Evolutionary conservation across 1,140 invertebrate species (phyloP).

Genomic region (Hypsibius dujardini): DNA sequence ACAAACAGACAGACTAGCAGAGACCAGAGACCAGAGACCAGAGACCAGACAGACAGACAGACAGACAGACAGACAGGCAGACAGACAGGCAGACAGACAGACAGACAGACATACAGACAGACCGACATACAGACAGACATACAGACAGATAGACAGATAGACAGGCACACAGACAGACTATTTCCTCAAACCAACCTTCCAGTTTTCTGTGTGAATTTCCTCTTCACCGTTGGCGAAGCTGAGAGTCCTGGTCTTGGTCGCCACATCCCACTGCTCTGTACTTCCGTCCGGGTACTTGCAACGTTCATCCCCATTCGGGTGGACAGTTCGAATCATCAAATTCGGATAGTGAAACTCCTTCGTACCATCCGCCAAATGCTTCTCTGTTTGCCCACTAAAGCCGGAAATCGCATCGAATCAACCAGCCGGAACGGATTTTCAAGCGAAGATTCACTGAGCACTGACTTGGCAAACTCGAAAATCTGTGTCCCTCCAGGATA

Average conservation of each 20-base stretch:
- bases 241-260: slow-evolving; percentile 34
- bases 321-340: slow-evolving; percentile 33
- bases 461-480: slow-evolving; percentile 67
- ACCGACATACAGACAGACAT: not conserved
- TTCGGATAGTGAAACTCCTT: slow-evolving; percentile 64
- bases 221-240: slow-evolving; percentile 63
- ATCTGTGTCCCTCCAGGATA: slow-evolving; percentile 65
- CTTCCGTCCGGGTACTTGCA: slow-evolving; percentile 44
- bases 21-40: too few species aligned
- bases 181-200: slow-evolving; percentile 40
- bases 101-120: not conserved
- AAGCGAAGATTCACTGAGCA: slow-evolving; percentile 23
- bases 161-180: not conserved
- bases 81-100: not conserved
- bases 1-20: too few species aligned
- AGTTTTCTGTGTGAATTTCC: slow-evolving; percentile 63
- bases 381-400: slow-evolving; percentile 61
- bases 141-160: too few species aligned
- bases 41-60: too few species aligned
- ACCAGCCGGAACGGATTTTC: not conserved
- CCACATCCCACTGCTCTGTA: slow-evolving; percentile 21
- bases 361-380: slow-evolving; percentile 54
- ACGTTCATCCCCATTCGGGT: slow-evolving; percentile 33
- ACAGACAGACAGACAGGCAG: not conserved
- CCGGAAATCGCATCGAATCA: slow-evolving; percentile 16